Base-by-base conservation (phyloP, 1,140 invertebrate species). In the Polypedilum pembai region DNA sequence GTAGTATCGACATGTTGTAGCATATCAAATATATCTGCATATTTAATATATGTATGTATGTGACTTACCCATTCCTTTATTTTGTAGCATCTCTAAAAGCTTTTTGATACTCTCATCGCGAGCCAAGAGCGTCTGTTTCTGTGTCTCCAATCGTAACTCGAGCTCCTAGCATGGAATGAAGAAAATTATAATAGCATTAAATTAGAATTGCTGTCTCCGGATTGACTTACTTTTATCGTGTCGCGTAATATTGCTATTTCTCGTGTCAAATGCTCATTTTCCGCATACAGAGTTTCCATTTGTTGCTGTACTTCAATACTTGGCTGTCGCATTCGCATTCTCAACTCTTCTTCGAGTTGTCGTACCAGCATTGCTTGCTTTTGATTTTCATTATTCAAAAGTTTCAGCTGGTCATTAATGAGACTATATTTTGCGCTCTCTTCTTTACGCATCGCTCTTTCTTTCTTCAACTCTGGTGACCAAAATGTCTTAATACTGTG, bases 401-500 rank as follows among this genome's bases (percentile, higher is more conserved):
- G 86, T 83, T 97, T 98, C 69, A 98, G 88, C 84, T 98, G 95
- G 85, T 98, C 96, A 81, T 96, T 97, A 83, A 98, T 94, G 78
- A 98, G 88, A 81, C 92, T 93, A 87, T 96, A 98, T 83, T 98
- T 98, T 78, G 95, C 94, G 80, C 94, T 95, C 84, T 99, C 98
- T 83, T 99, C 98, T 83, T 99, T 99, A 74, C 97, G 85, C 73
- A 98, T 81, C 12, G 96, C 94, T 75, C 97, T 85, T 84, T 99
- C 97, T 85, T 98, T 98, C 84, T 99, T 99, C 78, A 99, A 86
- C 83, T 99, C 98, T 0, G 98, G 98, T 83, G 95, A 98, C 98
- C 98, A 99, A 85, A 99, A 99, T 10, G 96, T 98, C 85, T 99
- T 99, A 81, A 99, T 99, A 83, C 94, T 96, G 84, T 98, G 96